Evolutionary conservation across 2,113 vertebrate genomes (phyloP), one percentile per base, ranked within the genome.

Genomic region (Ochotona princeps): DNA sequence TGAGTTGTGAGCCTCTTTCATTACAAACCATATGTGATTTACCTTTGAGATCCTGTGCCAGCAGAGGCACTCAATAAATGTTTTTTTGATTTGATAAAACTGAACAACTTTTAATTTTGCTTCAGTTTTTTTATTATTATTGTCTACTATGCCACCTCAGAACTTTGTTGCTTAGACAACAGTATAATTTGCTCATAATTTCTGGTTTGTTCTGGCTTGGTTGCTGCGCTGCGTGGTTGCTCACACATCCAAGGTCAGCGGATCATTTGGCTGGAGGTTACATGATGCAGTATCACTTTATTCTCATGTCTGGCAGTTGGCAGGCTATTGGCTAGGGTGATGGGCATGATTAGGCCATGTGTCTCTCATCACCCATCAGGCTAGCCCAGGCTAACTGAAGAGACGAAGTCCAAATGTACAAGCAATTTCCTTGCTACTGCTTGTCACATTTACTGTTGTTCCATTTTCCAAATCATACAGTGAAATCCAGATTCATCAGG

Each of bases 121-220:
- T 81, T 79, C 30, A 67, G 65, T 87, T 89, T 80, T n/a, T 75
- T 86, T 96, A n/a, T 44, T 44, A 44, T 93, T 87, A 47, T 78
- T 83, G 44, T 15, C 47, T 93, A 88, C 78, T 80, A 67, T 90
- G 26, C 23, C 32, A 88, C 69, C 44, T 67, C 54, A 5, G 60
- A 76, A 80, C 15, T 44, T 57, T 10, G 26, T 73, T 73, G n/a
- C 38, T 90, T 92, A 78, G 80, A 44, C 35, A 85, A 23, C 38
- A 82, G 8, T 51, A 70, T 88, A 74, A 47, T 75, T 72, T 69
- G 47, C 21, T 83, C 49, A 35, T 66, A 65, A 25, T 83, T 67
- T 87, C 72, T 66, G 3, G 49, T 75, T 38, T 85, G 78, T 23
- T 60, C 61, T 92, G 83, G 70, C 51, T 83, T 72, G 65, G 69